phyloP scores from a whole-genome alignment of 2,797 vertebrate genomes.

The Lagodon rhomboides region DNA sequence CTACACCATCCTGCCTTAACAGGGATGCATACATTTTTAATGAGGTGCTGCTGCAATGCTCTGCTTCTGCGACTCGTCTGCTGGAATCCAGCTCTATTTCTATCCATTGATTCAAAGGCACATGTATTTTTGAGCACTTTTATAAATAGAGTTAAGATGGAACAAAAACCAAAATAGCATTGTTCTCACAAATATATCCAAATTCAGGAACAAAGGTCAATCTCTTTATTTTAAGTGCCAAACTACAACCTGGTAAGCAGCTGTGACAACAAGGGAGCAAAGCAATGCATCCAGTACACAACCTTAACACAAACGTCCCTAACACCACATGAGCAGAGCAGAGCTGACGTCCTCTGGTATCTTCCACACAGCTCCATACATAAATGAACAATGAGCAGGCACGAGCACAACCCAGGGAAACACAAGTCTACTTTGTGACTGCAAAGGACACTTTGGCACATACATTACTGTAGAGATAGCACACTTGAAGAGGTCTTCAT shows the following conservation, averaged over 20 bases:
- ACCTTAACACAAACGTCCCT: slow-evolving; percentile 3
- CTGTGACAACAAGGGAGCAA: slow-evolving; percentile 26
- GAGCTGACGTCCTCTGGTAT: slow-evolving; percentile 24
- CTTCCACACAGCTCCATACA: slow-evolving; percentile 42
- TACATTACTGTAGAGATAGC: not conserved
- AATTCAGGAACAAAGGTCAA: not conserved
- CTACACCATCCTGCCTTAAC: slow-evolving; percentile 48
- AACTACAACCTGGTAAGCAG: slow-evolving; percentile 19
- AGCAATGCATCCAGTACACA: slow-evolving; percentile 5
- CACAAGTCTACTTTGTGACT: not conserved
- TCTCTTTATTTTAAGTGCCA: not conserved
- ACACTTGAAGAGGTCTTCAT: too few relatives aligned
- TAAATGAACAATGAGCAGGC: slow-evolving; percentile 50
- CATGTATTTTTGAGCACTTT: not conserved
- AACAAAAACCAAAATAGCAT: not conserved
- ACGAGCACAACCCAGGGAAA: slow-evolving; percentile 3
- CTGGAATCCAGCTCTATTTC: slow-evolving; percentile 25
- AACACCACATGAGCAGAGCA: slow-evolving; percentile 13
- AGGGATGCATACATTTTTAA: slow-evolving; percentile 77
- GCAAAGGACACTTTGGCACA: not conserved
- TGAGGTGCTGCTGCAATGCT: slow-evolving; percentile 56
- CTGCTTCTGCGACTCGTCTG: not conserved
- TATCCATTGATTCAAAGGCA: slow-evolving; percentile 11
- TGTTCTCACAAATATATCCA: not conserved
- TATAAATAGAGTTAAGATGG: not conserved